A percentile compares a stretch with the other conserved stretches of the same genome.
These are phyloP conservation scores for Anhinga rufa DNA, from an alignment of 2,113 vertebrate genomes.

Conservation along the genomic window DNA sequence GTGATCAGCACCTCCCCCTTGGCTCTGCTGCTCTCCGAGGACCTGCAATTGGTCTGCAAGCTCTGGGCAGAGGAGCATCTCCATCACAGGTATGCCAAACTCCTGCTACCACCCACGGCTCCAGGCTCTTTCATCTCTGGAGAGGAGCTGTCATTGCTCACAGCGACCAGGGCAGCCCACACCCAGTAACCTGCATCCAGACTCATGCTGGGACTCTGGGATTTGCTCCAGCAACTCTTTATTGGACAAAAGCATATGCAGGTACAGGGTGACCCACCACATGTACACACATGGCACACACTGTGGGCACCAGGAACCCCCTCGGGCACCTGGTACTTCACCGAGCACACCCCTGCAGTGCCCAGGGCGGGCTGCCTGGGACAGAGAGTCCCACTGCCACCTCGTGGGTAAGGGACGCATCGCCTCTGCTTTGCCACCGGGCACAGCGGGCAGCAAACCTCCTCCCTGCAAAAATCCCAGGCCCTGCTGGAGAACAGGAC, in stretches of 20 bases:
- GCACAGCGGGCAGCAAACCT: not conserved
- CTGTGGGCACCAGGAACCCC: not conserved
- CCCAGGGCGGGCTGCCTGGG: not conserved
- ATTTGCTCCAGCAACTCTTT: not conserved
- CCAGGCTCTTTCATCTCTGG: not conserved
- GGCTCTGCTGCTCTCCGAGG: not conserved
- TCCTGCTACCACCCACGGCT: not conserved
- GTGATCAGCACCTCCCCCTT: not conserved
- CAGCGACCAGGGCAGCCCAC: not conserved
- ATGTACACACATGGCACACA: rapidly evolving
- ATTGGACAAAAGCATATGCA: not conserved
- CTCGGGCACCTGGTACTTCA: not conserved
- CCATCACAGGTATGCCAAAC: not conserved
- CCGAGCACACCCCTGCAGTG: not conserved
- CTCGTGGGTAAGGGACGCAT: slow-evolving; percentile 44
- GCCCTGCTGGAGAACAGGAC: not conserved
- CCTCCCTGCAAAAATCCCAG: not conserved
- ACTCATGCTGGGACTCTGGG: not conserved
- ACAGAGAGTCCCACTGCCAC: slow-evolving; percentile 53
- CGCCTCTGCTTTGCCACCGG: not conserved
- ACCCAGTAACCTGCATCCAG: not conserved
- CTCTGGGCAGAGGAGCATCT: not conserved
- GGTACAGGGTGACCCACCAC: not conserved
- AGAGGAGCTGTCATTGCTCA: not conserved
- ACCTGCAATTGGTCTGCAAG: not conserved